Conservation (phyloP, 2,888 invertebrate genomes). For the Lithophane ornitopus region DNA sequence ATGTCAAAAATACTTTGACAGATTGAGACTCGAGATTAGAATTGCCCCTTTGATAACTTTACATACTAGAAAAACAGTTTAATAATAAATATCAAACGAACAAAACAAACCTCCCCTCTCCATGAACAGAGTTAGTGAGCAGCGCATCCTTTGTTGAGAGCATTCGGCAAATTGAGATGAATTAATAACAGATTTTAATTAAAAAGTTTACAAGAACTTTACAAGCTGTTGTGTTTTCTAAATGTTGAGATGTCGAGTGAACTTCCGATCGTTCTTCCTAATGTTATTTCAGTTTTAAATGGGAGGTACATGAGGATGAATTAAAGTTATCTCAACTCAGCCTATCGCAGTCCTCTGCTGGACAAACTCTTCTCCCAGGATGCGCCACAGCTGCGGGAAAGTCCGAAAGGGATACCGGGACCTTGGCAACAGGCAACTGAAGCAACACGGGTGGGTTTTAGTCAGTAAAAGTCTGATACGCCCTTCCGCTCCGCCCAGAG, state of each 20-base stretch:
- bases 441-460: too few species aligned
- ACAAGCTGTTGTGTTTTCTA: constrained; percentile 11
- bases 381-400: too few species aligned
- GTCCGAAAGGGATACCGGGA: too few species aligned
- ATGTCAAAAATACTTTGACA: neutral
- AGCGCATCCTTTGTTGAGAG: constrained; percentile 6
- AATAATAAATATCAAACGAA: constrained; percentile 12
- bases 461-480: too few species aligned
- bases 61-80: neutral
- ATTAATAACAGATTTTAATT: constrained; percentile 51
- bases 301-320: too few species aligned
- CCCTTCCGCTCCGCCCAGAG: too few species aligned
- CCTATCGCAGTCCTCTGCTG: too few species aligned
- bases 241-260: neutral
- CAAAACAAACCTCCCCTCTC: neutral
- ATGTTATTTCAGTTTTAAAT: neutral
- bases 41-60: too few species aligned
- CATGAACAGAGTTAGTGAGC: constrained; percentile 8
- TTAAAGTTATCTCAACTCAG: too few species aligned
- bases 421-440: too few species aligned
- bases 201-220: constrained; percentile 29
- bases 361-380: too few species aligned
- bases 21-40: too few species aligned
- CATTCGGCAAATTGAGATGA: constrained; percentile 43
- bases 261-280: neutral